Evolutionary conservation across 2,797 vertebrate genomes (phyloP).

Genomic region (Clarias laeviceps): DNA sequence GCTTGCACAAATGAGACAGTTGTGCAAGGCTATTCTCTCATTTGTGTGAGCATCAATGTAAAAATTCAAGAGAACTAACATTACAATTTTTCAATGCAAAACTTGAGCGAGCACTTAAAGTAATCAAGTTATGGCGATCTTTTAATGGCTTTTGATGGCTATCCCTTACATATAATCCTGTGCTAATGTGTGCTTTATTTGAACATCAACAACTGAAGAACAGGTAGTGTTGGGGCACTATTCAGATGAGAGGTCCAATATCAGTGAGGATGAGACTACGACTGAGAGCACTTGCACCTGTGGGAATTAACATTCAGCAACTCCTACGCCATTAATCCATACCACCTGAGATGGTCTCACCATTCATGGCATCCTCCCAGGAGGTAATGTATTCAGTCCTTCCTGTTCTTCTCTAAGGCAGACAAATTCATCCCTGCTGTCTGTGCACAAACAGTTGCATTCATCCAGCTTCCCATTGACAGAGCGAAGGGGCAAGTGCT

Average conservation of each 20-base stretch:
- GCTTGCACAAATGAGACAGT: too few relatives aligned
- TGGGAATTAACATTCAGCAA: constrained; percentile 72
- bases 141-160: not conserved
- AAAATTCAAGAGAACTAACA: not conserved
- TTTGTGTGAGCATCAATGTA: not conserved
- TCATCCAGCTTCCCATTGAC: constrained; percentile 76
- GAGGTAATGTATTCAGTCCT: constrained; percentile 65
- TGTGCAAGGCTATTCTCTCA: not conserved
- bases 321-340: constrained; percentile 45
- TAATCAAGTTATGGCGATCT: not conserved
- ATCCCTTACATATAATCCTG: not conserved
- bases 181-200: not conserved
- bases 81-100: not conserved
- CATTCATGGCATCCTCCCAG: constrained; percentile 50
- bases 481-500: constrained; percentile 69
- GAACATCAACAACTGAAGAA: not conserved
- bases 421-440: constrained; percentile 80
- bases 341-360: constrained; percentile 53
- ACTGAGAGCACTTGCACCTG: constrained; percentile 66
- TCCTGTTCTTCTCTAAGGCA: constrained; percentile 69
- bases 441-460: constrained; percentile 77
- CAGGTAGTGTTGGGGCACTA: constrained; percentile 3
- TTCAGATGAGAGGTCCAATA: constrained; percentile 44
- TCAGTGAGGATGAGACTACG: constrained; percentile 25
- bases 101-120: not conserved